Base-by-base conservation (phyloP, 2,797 vertebrate species). In the Channa striata region DNA sequence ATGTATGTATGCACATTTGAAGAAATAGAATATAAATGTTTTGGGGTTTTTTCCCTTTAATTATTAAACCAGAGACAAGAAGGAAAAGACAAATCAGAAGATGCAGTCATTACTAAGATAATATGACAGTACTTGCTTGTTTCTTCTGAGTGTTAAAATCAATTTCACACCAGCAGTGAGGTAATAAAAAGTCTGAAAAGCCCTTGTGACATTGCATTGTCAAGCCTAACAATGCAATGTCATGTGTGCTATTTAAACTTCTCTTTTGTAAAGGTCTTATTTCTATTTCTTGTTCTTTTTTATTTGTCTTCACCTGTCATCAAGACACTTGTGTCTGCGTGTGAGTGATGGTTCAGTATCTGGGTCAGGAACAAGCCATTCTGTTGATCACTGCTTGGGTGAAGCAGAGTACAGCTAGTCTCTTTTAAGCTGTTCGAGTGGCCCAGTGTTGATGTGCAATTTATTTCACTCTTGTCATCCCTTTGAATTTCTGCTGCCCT, bases 361-460 rank as follows among this genome's bases (percentile, higher is more conserved):
- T 93, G 80, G 91, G 89, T 92, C 92, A 88, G 88, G 90, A 83
- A 86, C 85, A 82, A 54, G 52, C 54, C 78, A 77, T 80, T 75
- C 72, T 74, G 3, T 57, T 59, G 9, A 54, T 61, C 47, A 40
- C 40, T 67, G 66, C 47, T 48, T 72, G 67, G 60, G 70, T 67
- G 74, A 85, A 74, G 57, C 40, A 42, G 54, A 70, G 56, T 25
- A 68, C 79, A 84, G 63, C 67, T 88, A 47, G 39, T 61, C 44
- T 87, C 79, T 79, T 61, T 64, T 58, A 74, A 79, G 68, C 63
- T 88, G 62, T 77, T 50, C 56, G 14, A 67, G 69, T 10, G 3
- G 47, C n/a, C 25, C 34, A 23, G 11, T 60, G 62, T 42, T 65
- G 69, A 68, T 73, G 77, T 66, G 56, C 74, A 68, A 85, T 89